Percentiles rank a stretch among this genome's conserved stretches.
phyloP scores from a whole-genome alignment of 2,888 invertebrate species.

The Luperina nickerlii region DNA sequence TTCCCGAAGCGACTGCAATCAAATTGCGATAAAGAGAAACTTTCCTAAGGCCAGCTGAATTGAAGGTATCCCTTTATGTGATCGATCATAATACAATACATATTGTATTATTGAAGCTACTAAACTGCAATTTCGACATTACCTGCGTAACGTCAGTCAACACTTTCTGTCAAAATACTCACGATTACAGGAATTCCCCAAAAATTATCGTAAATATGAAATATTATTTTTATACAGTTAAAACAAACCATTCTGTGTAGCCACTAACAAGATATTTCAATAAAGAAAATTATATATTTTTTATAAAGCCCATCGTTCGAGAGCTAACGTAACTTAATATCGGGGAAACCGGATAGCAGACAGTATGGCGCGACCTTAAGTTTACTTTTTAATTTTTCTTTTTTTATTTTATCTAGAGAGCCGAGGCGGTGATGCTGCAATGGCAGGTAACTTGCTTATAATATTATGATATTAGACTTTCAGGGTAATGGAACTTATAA shows the following conservation, averaged over 20 bases:
- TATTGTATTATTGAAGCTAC: slow-evolving; percentile 3
- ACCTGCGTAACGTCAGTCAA: slow-evolving; percentile 3
- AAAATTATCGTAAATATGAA: slow-evolving; percentile 59
- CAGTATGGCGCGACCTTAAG: slow-evolving; percentile 89
- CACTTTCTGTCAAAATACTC: slow-evolving; percentile 13
- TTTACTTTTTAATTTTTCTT: slow-evolving; percentile 84
- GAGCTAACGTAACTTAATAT: slow-evolving; percentile 84
- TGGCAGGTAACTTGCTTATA: slow-evolving; percentile 36
- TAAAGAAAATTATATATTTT: slow-evolving; percentile 84
- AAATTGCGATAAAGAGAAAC: neutral
- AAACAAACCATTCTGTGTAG: slow-evolving; percentile 63
- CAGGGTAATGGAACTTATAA: no score
- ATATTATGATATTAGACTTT: no score
- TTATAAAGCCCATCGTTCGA: slow-evolving; percentile 81
- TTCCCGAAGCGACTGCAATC: neutral
- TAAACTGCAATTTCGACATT: slow-evolving; percentile 5
- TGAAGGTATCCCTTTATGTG: neutral
- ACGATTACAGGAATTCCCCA: slow-evolving; percentile 30
- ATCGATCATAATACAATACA: neutral
- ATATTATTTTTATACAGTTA: slow-evolving; percentile 57
- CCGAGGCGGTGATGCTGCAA: slow-evolving; percentile 81
- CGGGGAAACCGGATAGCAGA: slow-evolving; percentile 89
- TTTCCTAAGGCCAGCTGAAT: no score
- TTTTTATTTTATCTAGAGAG: slow-evolving; percentile 80
- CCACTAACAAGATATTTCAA: slow-evolving; percentile 79